These are phyloP conservation scores for Stegodyphus dumicola DNA, from an alignment of 1,140 invertebrate species.

Conservation along the genomic window DNA sequence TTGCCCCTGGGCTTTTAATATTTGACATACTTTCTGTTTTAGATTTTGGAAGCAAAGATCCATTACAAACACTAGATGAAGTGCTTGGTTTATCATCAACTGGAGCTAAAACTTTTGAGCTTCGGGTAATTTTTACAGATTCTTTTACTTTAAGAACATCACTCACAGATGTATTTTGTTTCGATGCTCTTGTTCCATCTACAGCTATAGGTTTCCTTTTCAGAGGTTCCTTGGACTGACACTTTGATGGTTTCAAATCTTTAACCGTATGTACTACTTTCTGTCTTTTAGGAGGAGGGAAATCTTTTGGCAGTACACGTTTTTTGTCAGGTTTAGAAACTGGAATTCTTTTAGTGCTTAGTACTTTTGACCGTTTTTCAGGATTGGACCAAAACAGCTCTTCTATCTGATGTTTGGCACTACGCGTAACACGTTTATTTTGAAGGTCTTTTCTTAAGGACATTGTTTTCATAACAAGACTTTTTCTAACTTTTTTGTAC, in stretches of 20 bases:
- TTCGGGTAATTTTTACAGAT: not conserved
- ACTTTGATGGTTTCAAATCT: not conserved
- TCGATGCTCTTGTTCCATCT: not conserved
- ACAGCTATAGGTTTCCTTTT: not conserved
- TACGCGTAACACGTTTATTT: conserved; percentile 50
- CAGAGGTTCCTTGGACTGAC: not conserved
- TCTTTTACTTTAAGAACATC: not conserved
- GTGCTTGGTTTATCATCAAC: too few relatives aligned
- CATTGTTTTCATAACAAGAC: conserved; percentile 42
- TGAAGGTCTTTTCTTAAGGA: conserved; percentile 50
- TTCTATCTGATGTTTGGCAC: conserved; percentile 55
- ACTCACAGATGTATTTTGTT: not conserved
- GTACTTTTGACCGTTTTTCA: conserved; percentile 27
- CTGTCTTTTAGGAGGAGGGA: not conserved
- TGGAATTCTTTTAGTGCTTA: not conserved
- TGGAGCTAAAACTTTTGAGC: not conserved
- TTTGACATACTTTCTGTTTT: too few relatives aligned
- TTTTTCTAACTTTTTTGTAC: conserved; percentile 45
- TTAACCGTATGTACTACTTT: not conserved
- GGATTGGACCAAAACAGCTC: conserved; percentile 54
- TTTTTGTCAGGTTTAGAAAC: not conserved
- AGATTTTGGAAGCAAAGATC: too few relatives aligned
- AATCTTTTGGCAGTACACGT: not conserved
- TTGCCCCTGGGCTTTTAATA: too few relatives aligned
- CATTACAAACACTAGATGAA: too few relatives aligned